phyloP scores from a whole-genome alignment of 2,797 vertebrate species.

The Alectoris magna region DNA sequence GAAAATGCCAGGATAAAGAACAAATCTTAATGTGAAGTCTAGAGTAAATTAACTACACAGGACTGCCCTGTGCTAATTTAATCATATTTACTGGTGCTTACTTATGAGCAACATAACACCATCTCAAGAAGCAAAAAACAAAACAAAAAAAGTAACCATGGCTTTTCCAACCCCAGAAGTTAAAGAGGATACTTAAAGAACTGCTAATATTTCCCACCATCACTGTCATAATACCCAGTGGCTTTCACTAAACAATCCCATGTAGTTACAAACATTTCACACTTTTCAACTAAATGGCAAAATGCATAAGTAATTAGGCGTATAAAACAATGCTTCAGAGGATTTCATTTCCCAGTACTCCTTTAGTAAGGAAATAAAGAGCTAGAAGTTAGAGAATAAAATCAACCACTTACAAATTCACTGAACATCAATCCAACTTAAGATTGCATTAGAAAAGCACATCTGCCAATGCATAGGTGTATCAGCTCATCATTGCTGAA shows the following conservation, averaged over 20 bases:
- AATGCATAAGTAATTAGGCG: not conserved
- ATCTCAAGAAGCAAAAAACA: not conserved
- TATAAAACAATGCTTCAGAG: not conserved
- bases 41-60: not conserved
- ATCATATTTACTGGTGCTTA: not conserved
- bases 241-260: not conserved
- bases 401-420: not conserved
- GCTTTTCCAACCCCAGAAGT: not conserved
- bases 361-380: not conserved
- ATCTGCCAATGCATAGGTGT: not conserved
- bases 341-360: not conserved
- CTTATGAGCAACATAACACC: not conserved
- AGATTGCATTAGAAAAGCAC: not conserved
- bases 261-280: not conserved
- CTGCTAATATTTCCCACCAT: not conserved
- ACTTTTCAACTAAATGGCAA: not conserved
- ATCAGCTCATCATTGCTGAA: not conserved
- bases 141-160: fast-evolving
- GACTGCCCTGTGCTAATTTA: not conserved
- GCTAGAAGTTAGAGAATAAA: not conserved
- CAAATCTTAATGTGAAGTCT: not conserved
- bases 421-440: not conserved
- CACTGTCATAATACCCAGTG: not conserved
- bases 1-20: conserved; percentile 24
- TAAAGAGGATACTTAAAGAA: not conserved